Base-by-base conservation (phyloP, 1,140 invertebrate genomes). In the Acyrthosiphon pisum region DNA sequence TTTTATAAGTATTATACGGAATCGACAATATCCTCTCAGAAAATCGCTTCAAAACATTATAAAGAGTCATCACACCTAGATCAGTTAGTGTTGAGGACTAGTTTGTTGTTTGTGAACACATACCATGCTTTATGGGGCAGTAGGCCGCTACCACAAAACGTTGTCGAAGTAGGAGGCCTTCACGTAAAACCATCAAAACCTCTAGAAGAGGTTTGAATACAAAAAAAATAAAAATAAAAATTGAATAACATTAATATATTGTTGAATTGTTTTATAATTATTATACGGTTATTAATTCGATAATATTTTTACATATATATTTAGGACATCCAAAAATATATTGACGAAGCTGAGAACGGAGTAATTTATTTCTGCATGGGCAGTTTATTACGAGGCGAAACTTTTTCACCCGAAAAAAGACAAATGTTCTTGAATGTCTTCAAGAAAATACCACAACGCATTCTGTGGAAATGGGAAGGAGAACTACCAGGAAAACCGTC, bases 311-410 rank as follows among this genome's bases (percentile, higher is more conserved):
- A 35, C 46, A 37, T 90, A 37, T 93, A 7, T 35, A 48, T 18
- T 11, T 35, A 94, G 94, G 94, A 94, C 84, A 93, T 94, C 14
- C 56, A 94, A 91, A 93, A 93, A 53, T 93, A 94, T 76, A 83
- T 94, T 53, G 93, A 94, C 76, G 87, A 94, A 86, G 90, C 96
- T 0, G 94, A 95, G 35, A 94, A 96, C 60, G 97, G 97, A 1
- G 96, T 97, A 1, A 96, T 97, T 68, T 97, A 97, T 94, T 97
- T 97, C 95, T 97, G 96, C 84, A 96, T 97, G 94, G 97, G 97
- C 0, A 96, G 97, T 68, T 53, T 94, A 68, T 56, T 94, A 76
- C 87, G 92, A 50, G 93, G 93, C 11, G 93, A 94, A 94, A 50
- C 94, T 11, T 94, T 95, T 93, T 94, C 95, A 4, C 93, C 94